phyloP scores from a whole-genome alignment of 2,797 vertebrate species.

The Diceros bicornis region DNA sequence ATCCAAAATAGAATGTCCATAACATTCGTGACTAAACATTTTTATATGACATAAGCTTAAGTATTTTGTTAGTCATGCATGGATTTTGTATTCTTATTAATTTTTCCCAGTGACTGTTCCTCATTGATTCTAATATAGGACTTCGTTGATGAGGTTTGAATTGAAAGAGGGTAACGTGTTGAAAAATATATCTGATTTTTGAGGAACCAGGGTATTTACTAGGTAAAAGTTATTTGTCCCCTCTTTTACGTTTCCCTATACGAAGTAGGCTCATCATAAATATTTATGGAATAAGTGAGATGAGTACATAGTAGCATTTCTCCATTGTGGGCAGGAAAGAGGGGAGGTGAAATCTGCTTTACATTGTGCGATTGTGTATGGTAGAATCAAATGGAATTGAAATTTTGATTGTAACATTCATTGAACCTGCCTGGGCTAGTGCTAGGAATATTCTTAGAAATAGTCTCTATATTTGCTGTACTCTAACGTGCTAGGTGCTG shows the following conservation, averaged over 20 bases:
- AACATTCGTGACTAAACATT: not conserved
- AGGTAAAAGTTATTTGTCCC: constrained; percentile 23
- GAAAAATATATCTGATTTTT: constrained; percentile 56
- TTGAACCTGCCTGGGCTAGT: not conserved
- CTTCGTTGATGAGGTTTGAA: constrained; percentile 53
- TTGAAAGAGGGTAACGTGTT: not conserved
- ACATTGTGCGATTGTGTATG: not conserved
- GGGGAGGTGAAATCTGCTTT: not conserved
- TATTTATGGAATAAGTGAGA: constrained; percentile 26
- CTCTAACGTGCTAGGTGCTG: not conserved
- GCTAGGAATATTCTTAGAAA: constrained; percentile 50
- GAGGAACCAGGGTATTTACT: not conserved
- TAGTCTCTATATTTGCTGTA: not conserved
- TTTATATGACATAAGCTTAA: constrained; percentile 6
- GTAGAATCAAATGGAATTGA: constrained; percentile 4
- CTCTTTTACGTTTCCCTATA: not conserved
- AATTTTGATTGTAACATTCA: constrained; percentile 10
- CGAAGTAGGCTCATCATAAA: not conserved
- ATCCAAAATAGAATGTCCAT: not conserved
- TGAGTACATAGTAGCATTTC: constrained; percentile 36
- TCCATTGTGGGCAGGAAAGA: not conserved
- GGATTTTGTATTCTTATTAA: constrained; percentile 10
- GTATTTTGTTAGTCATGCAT: constrained; percentile 54
- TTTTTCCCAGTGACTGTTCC: constrained; percentile 32
- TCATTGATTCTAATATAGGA: constrained; percentile 37